Evolutionary conservation across 2,797 vertebrate genomes (phyloP).

Genomic region (Avahi laniger): DNA sequence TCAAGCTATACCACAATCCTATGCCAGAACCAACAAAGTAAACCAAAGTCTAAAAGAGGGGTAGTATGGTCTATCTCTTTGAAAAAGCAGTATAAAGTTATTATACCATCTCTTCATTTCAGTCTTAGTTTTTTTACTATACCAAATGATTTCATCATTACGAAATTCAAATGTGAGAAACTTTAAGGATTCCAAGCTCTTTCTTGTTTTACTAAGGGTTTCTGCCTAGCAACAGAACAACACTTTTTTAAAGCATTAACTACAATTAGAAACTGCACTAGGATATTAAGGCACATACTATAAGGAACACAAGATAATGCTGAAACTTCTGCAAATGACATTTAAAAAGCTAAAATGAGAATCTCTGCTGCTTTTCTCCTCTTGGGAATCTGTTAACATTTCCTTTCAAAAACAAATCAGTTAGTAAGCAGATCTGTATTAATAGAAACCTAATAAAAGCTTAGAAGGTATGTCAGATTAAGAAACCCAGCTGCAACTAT

Average conservation of each 20-base stretch:
- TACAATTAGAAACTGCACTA: not conserved
- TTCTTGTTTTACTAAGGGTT: not conserved
- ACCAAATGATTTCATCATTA: not conserved
- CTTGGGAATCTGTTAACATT: not conserved
- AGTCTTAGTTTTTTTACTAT: not conserved
- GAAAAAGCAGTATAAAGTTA: not conserved
- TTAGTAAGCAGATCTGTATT: not conserved
- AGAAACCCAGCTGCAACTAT: not conserved
- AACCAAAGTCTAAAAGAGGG: not conserved
- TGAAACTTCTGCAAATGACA: not conserved
- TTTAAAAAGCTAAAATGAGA: not conserved
- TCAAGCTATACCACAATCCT: not conserved
- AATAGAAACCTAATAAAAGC: not conserved
- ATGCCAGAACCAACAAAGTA: not conserved
- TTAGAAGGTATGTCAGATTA: not conserved
- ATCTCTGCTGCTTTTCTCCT: not conserved
- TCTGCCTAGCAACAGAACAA: not conserved
- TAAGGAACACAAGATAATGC: not conserved
- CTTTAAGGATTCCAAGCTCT: not conserved
- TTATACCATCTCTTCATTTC: not conserved
- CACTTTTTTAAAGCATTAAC: not conserved
- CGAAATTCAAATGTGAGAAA: not conserved
- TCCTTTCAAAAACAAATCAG: constrained; percentile 1
- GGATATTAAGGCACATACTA: not conserved
- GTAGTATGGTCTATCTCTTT: not conserved